A percentile compares a stretch with the other conserved stretches of the same genome.
phyloP scores from a whole-genome alignment of 2,888 invertebrate species.

The Sminthurides aquaticus region DNA sequence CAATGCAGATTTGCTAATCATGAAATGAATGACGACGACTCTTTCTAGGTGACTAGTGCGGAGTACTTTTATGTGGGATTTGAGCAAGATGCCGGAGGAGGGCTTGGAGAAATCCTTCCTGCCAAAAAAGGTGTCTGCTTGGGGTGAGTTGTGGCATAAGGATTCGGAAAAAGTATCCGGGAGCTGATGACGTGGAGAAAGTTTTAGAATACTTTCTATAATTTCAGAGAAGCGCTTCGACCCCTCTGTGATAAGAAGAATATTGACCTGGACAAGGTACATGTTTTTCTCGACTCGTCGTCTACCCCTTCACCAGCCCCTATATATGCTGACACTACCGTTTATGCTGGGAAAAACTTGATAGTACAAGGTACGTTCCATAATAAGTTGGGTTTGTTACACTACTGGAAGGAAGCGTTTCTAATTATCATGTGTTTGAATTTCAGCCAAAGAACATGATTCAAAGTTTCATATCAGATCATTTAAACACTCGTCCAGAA shows the following conservation, averaged over 20 bases:
- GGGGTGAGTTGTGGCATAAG: conserved; percentile 57
- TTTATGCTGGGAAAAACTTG: conserved; percentile 60
- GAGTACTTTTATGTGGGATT: conserved; percentile 66
- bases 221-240: conserved; percentile 58
- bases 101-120: conserved; percentile 59
- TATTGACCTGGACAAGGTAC: conserved; percentile 56
- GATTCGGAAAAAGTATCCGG: neutral
- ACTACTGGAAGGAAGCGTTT: too few species aligned
- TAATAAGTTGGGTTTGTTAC: too few species aligned
- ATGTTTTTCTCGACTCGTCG: conserved; percentile 59
- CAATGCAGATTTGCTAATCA: too few species aligned
- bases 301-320: conserved; percentile 57
- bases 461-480: conserved; percentile 30
- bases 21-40: too few species aligned
- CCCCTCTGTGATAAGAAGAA: conserved; percentile 61
- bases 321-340: conserved; percentile 55
- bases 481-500: conserved; percentile 28
- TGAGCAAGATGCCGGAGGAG: conserved; percentile 48
- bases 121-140: conserved; percentile 60
- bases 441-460: conserved; percentile 29
- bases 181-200: neutral
- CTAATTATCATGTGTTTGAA: too few species aligned
- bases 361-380: conserved; percentile 55
- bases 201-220: conserved; percentile 2
- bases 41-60: conserved; percentile 53